Base-by-base conservation (phyloP, 2,888 invertebrate species). In the Marronus borbonicus region DNA sequence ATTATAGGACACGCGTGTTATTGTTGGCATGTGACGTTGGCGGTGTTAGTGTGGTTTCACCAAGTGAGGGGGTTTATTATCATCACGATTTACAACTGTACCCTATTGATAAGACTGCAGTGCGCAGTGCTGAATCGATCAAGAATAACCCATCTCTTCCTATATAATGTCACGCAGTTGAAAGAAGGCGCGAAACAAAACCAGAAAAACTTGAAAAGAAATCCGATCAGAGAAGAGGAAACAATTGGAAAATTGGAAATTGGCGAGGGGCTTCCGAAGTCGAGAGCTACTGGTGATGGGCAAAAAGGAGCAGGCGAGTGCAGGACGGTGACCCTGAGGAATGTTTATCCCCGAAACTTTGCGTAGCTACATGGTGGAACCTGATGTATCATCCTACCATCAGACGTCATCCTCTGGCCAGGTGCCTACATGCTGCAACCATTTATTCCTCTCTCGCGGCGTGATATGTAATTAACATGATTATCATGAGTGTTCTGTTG, bases 351-450 rank as follows among this genome's bases (percentile, higher is more conserved):
- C 96, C 91, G 96, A 96, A 91, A 94, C 95, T 87, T 92, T 96
- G 91, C 94, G 96, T 92, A 95, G 95, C 95, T 96, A 96, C 93
- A 96, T 96, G 96, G 96, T 96, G 93, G 96, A 96, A 94, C 94
- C 94, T 90, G 96, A 96, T 95, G 96, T 96, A 90, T 95, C 96
- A 90, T 95, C 96, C 90, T 96, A 96, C 92, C 94, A 96, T 89
- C 96, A 96, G 93, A 95, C 96, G 92, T 96, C 96, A 92, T 96
- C 96, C 92, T 95, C 96, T 92, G 96, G 96, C 94, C 96, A 96
- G 96, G 96, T 96, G 93, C 92, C 88, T 88, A 88, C 87, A 87
- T 87, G 86, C 90, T 90, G 91, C 91, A 91, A 90, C 88, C 72
- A 72, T 72, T 72, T 58, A 58, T 72, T 72, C 72, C 86, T 86